Evolutionary conservation across 2,113 vertebrate species (phyloP), one percentile per base, ranked within the genome.

Genomic region (Colossoma macropomum): DNA sequence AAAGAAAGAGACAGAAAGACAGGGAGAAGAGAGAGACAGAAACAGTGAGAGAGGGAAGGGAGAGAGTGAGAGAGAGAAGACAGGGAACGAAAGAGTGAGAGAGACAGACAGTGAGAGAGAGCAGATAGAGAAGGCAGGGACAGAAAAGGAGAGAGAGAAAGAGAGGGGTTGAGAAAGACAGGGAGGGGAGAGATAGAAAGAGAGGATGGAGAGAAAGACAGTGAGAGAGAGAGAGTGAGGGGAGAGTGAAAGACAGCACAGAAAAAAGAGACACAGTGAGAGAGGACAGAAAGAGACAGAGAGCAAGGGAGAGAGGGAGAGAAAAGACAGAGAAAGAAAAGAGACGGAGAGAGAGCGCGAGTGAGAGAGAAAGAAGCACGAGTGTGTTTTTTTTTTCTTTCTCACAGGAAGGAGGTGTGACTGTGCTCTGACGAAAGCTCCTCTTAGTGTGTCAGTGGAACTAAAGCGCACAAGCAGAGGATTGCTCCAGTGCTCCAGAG

Each of bases 381-480:
- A 56, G 85, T 25, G 73, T 48, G 62, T 68, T 23, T 71, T 87
- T 86, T 80, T 89, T 87, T 54, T 90, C 85, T 75, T 83, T 77
- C 80, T 75, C 68, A 69, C 79, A 81, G 77, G 79, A 87, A 89
- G 90, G 90, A 87, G 90, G 87, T 84, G 86, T 89, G 87, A 88
- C 85, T 86, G 82, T 77, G 84, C 80, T 82, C 86, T 87, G 90
- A 86, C 62, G 73, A 66, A 89, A 86, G 62, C 88, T 85, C 68
- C 45, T 77, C 79, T 79, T 45, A 86, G 79, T 89, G 83, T 81
- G 77, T 87, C 88, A 84, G 84, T 82, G 76, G 75, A 81, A 75
- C 84, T 81, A 85, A 62, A 83, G 77, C 23, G 68, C 63, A 56
- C 78, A 66, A 79, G 69, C 63, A 87, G 88, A 87, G 86, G 86